Percentiles rank a stretch among this genome's conserved stretches.
Conservation (phyloP, 2,113 vertebrate genomes). For the Thermophis baileyi region DNA sequence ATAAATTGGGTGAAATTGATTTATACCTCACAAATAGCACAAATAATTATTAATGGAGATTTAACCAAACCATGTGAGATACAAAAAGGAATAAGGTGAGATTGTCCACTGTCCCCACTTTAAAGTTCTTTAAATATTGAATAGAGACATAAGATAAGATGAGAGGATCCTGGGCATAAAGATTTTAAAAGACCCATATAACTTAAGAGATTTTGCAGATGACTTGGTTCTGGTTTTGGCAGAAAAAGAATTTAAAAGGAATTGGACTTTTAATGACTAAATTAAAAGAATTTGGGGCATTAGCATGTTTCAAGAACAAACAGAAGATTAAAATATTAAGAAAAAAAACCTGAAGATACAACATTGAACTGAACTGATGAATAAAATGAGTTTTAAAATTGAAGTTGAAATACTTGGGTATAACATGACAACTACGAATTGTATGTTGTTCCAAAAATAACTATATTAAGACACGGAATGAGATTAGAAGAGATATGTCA, state of each 20-base stretch:
- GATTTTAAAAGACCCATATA: not conserved
- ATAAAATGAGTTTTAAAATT: not conserved
- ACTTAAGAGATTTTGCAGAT: not conserved
- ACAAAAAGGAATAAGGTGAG: not conserved
- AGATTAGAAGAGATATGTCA: not conserved
- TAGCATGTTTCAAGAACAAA: not conserved
- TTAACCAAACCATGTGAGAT: not conserved
- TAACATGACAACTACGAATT: not conserved
- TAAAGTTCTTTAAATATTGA: no score
- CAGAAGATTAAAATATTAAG: not conserved
- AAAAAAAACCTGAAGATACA: not conserved
- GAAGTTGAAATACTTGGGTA: not conserved
- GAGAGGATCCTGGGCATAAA: not conserved
- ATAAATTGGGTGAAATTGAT: not conserved
- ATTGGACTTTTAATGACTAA: not conserved
- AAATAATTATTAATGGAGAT: not conserved
- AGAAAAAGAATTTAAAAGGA: not conserved
- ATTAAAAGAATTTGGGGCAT: not conserved
- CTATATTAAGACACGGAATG: not conserved
- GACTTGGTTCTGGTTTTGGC: not conserved
- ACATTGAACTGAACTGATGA: not conserved
- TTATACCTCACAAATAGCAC: not conserved
- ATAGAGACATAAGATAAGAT: not conserved
- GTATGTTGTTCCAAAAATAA: not conserved
- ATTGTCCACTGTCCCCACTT: no score